phyloP scores from a whole-genome alignment of 2,113 vertebrate species.

The Speoplatyrhinus poulsoni region DNA sequence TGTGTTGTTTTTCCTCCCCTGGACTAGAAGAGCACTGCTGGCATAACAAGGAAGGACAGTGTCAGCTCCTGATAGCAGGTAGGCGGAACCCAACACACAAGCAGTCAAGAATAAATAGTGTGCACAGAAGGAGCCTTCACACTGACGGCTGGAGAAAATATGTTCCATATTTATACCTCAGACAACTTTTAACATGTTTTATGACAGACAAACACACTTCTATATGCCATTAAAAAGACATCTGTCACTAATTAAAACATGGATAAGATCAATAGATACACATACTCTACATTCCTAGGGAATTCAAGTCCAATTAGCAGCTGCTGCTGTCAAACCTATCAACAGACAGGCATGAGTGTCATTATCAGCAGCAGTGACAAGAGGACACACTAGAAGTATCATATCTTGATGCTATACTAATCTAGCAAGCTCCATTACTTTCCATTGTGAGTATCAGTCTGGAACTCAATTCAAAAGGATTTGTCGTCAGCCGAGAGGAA shows the following conservation, averaged over 20 bases:
- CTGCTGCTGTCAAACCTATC: not conserved
- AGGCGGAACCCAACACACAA: not conserved
- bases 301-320: not conserved
- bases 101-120: not conserved
- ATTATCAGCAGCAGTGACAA: constrained; percentile 35
- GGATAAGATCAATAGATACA: not conserved
- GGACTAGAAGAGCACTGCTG: constrained; percentile 42
- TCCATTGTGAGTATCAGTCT: too few species aligned
- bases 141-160: too few species aligned
- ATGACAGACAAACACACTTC: not conserved
- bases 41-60: constrained; percentile 20
- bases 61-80: not conserved
- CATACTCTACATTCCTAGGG: not conserved
- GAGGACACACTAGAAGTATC: constrained; percentile 13
- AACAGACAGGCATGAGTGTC: constrained; percentile 24
- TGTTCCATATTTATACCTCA: too few species aligned
- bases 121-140: not conserved
- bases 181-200: not conserved
- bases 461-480: too few species aligned
- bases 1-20: constrained; percentile 38
- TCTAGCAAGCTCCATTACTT: too few species aligned
- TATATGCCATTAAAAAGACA: not conserved
- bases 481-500: too few species aligned
- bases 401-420: too few species aligned
- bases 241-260: not conserved